Conservation (phyloP, 2,113 vertebrate genomes). For the Onychostoma macrolepis region DNA sequence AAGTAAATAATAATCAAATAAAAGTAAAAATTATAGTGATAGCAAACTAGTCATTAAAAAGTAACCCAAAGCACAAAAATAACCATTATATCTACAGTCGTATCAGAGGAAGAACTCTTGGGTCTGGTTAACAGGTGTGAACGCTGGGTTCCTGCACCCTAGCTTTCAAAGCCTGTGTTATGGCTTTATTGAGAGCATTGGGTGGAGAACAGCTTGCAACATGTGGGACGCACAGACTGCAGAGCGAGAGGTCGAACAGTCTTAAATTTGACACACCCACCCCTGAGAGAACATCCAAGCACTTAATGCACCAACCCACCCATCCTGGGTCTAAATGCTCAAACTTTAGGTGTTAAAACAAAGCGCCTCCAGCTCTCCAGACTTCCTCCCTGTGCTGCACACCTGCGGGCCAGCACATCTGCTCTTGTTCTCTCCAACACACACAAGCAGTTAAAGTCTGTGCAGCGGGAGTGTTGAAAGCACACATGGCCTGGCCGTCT, state of each 20-base stretch:
- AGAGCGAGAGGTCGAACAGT: background rate
- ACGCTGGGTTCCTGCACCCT: background rate
- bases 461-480: constrained; percentile 33
- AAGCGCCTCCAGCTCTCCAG: constrained; percentile 45
- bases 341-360: constrained; percentile 50
- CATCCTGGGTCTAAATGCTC: constrained; percentile 34
- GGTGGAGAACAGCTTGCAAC: background rate
- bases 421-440: constrained; percentile 32
- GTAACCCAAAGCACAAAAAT: background rate
- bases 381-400: constrained; percentile 37
- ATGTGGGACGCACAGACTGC: background rate
- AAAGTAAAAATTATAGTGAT: background rate
- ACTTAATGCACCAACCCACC: constrained; percentile 19
- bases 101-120: background rate
- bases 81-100: background rate
- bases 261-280: constrained; percentile 27
- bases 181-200: background rate
- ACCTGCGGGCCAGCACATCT: constrained; percentile 54
- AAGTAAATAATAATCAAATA: background rate
- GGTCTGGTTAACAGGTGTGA: constrained; percentile 27
- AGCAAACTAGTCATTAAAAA: background rate
- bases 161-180: constrained; percentile 14
- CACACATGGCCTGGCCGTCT: constrained; percentile 48
- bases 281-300: constrained; percentile 6
- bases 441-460: constrained; percentile 25